Percentiles rank a stretch among this genome's conserved stretches.
Evolutionary conservation across 1,140 invertebrate species (phyloP).

Genomic region (Acyrthosiphon pisum): DNA sequence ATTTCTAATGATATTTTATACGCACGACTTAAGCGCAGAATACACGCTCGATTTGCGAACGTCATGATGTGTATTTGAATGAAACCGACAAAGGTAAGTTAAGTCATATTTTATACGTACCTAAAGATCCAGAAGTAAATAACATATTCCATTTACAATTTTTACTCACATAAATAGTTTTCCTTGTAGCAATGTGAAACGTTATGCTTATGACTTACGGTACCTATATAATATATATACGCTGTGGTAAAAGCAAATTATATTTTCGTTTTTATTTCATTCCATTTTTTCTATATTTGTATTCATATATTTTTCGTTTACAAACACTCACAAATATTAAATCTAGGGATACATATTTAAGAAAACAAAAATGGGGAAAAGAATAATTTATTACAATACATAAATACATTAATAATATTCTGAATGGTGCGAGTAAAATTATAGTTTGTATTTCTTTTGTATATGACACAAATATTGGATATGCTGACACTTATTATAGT

Average conservation of each 20-base stretch:
- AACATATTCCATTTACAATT: not conserved
- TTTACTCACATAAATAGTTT: not conserved
- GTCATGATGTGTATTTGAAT: not conserved
- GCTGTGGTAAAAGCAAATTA: not conserved
- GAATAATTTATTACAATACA: not conserved
- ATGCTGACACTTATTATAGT: not conserved
- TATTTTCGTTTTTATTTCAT: slow-evolving; percentile 11
- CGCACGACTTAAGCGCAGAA: not conserved
- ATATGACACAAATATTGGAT: not conserved
- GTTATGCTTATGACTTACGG: not conserved
- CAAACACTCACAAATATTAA: slow-evolving; percentile 3
- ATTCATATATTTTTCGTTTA: not conserved
- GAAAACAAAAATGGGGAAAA: not conserved
- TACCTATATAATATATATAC: not conserved
- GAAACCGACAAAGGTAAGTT: slow-evolving; percentile 4
- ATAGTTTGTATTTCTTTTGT: not conserved
- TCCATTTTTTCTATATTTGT: not conserved
- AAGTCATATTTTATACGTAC: not conserved
- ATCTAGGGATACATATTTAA: not conserved
- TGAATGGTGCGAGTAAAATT: not conserved
- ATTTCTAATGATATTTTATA: not conserved
- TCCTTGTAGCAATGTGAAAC: not conserved
- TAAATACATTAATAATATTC: not conserved
- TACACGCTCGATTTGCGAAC: not conserved
- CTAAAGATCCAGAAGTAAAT: not conserved